These are phyloP conservation scores for Zapus hudsonius DNA, from an alignment of 2,113 vertebrate species.

Conservation along the genomic window DNA sequence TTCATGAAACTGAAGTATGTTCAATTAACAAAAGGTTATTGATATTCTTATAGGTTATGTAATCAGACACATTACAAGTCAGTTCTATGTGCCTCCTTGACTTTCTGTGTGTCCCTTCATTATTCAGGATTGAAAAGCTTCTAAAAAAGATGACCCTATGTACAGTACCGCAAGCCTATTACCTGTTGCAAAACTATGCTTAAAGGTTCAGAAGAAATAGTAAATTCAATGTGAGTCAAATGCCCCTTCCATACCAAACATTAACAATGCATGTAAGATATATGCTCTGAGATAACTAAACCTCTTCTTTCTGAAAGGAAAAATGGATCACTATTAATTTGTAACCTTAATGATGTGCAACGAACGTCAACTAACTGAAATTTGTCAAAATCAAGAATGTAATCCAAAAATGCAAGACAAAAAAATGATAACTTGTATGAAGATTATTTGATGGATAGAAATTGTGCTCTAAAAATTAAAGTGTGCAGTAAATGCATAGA, in stretches of 20 bases:
- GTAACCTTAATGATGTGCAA: background rate
- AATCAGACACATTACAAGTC: background rate
- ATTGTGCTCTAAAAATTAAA: background rate
- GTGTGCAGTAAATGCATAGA: background rate
- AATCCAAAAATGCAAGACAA: constrained; percentile 26
- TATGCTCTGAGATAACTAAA: background rate
- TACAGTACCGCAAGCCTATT: background rate
- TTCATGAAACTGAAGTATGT: background rate
- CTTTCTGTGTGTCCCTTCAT: background rate
- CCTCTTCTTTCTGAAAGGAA: no score
- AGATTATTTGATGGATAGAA: constrained; percentile 18
- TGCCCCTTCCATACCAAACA: background rate
- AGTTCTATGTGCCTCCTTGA: background rate
- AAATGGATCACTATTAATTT: background rate
- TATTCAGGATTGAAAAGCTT: background rate
- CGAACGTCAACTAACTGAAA: constrained; percentile 12
- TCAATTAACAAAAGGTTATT: background rate
- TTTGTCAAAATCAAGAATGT: constrained; percentile 17
- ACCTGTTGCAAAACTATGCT: background rate
- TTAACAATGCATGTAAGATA: background rate
- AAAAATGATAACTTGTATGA: background rate
- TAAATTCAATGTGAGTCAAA: background rate
- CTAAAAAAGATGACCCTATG: background rate
- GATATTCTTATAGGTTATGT: background rate
- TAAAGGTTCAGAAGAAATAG: constrained; percentile 10